Percentiles rank a stretch among this genome's conserved stretches.
Conservation (phyloP, 2,113 vertebrate genomes). For the Formicarius rufipectus region DNA sequence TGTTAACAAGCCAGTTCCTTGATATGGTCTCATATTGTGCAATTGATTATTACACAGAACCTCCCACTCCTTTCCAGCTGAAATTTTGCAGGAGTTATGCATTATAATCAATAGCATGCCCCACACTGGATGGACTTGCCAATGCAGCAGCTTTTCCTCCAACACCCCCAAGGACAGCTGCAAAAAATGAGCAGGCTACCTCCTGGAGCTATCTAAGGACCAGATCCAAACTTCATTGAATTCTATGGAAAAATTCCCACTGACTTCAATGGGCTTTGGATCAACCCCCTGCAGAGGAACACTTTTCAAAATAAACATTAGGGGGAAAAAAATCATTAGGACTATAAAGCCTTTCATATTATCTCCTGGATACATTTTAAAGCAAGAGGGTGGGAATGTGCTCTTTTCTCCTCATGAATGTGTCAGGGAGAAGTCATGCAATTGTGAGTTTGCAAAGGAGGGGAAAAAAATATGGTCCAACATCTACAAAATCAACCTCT, state of each 20-base stretch:
- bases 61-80: constrained; percentile 29
- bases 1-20: constrained; percentile 51
- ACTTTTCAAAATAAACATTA: constrained; percentile 64
- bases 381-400: constrained; percentile 46
- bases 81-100: constrained; percentile 55
- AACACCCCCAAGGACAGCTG: constrained; percentile 55
- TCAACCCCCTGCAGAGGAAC: constrained; percentile 28
- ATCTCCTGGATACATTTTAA: constrained; percentile 51
- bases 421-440: not conserved
- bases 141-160: constrained; percentile 23
- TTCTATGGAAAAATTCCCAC: constrained; percentile 61
- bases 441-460: not conserved
- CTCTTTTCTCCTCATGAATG: constrained; percentile 28
- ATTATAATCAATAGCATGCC: constrained; percentile 56
- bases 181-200: constrained; percentile 57
- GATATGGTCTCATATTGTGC: constrained; percentile 42
- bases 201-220: constrained; percentile 46
- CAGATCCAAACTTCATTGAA: constrained; percentile 58
- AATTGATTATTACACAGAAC: constrained; percentile 55
- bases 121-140: not conserved
- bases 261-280: constrained; percentile 64
- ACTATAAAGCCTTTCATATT: constrained; percentile 50
- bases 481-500: not conserved
- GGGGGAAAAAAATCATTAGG: constrained; percentile 7
- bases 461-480: not conserved